Evolutionary conservation across 1,140 invertebrate species (phyloP), one percentile per base, ranked within the genome.

Genomic region (Lordiphosa mommai): DNA sequence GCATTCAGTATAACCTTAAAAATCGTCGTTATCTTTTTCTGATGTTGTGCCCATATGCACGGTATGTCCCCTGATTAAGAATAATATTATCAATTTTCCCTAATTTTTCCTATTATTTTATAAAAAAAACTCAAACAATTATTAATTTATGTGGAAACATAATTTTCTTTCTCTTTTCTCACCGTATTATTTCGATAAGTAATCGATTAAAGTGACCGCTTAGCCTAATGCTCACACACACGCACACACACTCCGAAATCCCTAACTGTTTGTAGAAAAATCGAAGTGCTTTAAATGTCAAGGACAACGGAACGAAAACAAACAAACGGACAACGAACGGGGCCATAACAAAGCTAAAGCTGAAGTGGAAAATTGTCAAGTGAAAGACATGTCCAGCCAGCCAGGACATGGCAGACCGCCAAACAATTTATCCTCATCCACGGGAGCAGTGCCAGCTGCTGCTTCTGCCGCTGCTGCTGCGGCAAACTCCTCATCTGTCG

Each of bases 241-340:
- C 16, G 16, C 16, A 44, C 29, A 20, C 5, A n/a, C n/a, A n/a
- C n/a, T n/a, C n/a, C n/a, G 2, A 4, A n/a, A n/a, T 7, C 10
- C 27, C 14, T 5, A 46, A 44, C 8, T 27, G 7, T 30, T 27
- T 27, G 33, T 60, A 51, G 50, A 76, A 82, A 80, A 76, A 79
- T 79, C 73, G 76, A 76, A 82, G 49, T 55, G 53, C 41, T 56
- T 58, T 63, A 67, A 82, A 82, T 82, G 76, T 82, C 76, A 82
- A 82, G 76, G 76, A 72, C 76, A 71, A 61, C 47, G 37, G 52
- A 47, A 33, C 29, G 34, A 59, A 9, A 46, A 55, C 38, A 51
- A 37, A 44, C 63, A 61, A 58, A 44, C 44, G 20, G 9, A 29
- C 40, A 40, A 46, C 20, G 44, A 33, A 38, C 20, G n/a, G 29